phyloP scores from a whole-genome alignment of 2,797 vertebrate species.

The Nannoperca obscura region DNA sequence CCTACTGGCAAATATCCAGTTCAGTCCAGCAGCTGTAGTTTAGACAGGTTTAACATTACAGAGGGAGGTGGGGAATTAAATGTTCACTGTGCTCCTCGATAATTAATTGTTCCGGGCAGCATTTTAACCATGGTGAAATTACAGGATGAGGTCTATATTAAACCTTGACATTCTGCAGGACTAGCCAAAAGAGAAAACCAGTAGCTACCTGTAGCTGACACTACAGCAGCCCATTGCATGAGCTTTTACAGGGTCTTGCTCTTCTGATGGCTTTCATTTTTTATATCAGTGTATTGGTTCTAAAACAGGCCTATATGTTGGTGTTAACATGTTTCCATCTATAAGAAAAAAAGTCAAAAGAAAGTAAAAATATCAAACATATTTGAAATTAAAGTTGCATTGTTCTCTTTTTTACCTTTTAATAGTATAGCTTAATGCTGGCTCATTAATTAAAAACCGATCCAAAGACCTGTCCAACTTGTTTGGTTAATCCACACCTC shows the following conservation, averaged over 20 bases:
- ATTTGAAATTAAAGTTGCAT: too few species aligned
- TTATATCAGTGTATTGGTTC: not conserved
- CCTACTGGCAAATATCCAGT: conserved; percentile 6
- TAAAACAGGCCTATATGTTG: not conserved
- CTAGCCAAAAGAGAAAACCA: not conserved
- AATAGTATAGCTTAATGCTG: too few species aligned
- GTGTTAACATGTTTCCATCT: not conserved
- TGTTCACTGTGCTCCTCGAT: not conserved
- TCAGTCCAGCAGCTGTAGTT: not conserved
- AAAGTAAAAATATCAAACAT: too few species aligned
- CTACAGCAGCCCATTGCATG: not conserved
- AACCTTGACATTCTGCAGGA: not conserved
- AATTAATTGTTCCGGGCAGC: not conserved
- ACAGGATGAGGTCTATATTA: not conserved
- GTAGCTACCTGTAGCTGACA: not conserved
- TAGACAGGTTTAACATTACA: not conserved
- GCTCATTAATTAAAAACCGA: too few species aligned
- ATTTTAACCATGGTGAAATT: not conserved
- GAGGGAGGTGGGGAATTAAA: not conserved
- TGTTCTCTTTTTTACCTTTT: too few species aligned
- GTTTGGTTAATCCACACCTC: too few species aligned
- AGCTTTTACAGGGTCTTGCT: not conserved
- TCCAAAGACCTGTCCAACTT: too few species aligned
- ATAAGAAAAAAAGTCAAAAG: too few species aligned
- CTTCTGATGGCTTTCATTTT: too few species aligned